Base-by-base conservation (phyloP, 2,888 invertebrate species). In the Listrodromus nycthemerus region DNA sequence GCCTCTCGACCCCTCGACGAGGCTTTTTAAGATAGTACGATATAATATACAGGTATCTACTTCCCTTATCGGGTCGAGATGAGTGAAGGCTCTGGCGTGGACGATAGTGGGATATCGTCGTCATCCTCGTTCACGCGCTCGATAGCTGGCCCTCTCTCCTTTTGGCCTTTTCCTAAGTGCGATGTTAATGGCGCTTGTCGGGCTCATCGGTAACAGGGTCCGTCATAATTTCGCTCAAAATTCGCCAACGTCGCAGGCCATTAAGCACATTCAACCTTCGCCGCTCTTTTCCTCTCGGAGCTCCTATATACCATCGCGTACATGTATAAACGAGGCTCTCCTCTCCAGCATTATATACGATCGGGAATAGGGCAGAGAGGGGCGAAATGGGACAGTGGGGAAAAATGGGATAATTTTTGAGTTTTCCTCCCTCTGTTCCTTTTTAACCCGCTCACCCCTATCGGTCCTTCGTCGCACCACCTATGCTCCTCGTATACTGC, bases 161-260 rank as follows among this genome's bases (percentile, higher is more conserved):
- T n/a, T 27, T 67, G 33, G 76, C 33, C 73, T 45, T 52, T 67
- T 81, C 83, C 63, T 76, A 79, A 86, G 84, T 81, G 79, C 55
- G 77, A 82, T 86, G 86, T 84, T 86, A 86, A 84, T 84, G 81
- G 84, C 77, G 79, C 76, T 83, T 83, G 82, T 86, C 80, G 82
- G 82, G 84, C 87, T 84, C 87, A 84, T 87, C 89, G 85, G 75
- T 86, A 86, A 81, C 84, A 82, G 87, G 87, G 83, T 87, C 85
- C 78, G 84, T 87, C 88, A 89, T 90, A 89, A 90, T 90, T 88
- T 90, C 80, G 84, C 83, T 91, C 84, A 89, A 91, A 91, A 91
- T 91, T 90, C 90, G 91, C 92, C 87, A 90, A 91, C 91, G 90
- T 91, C 90, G 89, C 88, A 89, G 83, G 82, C 87, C 90, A 89